phyloP scores from a whole-genome alignment of 2,888 invertebrate genomes.

The Pseudococcus viburni region DNA sequence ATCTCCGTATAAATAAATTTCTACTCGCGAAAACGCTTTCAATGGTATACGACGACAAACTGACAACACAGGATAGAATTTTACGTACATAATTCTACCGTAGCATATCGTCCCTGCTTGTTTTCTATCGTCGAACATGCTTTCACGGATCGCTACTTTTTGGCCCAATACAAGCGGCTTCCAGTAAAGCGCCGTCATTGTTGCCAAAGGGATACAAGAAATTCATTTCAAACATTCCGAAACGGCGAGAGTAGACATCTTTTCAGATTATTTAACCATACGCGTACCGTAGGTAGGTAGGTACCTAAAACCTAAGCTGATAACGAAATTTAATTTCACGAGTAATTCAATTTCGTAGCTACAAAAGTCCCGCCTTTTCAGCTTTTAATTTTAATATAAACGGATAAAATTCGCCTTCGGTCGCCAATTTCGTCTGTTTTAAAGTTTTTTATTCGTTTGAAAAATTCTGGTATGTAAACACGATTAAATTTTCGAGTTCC shows the following conservation, averaged over 20 bases:
- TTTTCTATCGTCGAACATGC: background rate
- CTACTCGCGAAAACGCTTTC: background rate
- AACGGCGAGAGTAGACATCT: background rate
- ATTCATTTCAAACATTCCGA: background rate
- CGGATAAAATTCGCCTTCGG: background rate
- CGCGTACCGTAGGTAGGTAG: background rate
- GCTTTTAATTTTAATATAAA: background rate
- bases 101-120: background rate
- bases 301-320: background rate
- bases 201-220: background rate
- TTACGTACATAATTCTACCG: constrained; percentile 21
- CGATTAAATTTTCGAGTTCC: background rate
- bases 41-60: background rate
- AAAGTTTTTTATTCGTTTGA: background rate
- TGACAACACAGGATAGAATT: background rate
- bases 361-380: background rate
- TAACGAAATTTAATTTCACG: background rate
- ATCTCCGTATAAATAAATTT: background rate
- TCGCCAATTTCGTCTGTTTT: background rate
- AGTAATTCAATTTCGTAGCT: background rate
- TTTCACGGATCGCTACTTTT: constrained; percentile 18
- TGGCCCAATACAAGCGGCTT: background rate
- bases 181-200: constrained; percentile 3
- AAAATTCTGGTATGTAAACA: background rate
- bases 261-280: constrained; percentile 1